phyloP scores from a whole-genome alignment of 2,113 vertebrate genomes.

The Puntigrus tetrazona region DNA sequence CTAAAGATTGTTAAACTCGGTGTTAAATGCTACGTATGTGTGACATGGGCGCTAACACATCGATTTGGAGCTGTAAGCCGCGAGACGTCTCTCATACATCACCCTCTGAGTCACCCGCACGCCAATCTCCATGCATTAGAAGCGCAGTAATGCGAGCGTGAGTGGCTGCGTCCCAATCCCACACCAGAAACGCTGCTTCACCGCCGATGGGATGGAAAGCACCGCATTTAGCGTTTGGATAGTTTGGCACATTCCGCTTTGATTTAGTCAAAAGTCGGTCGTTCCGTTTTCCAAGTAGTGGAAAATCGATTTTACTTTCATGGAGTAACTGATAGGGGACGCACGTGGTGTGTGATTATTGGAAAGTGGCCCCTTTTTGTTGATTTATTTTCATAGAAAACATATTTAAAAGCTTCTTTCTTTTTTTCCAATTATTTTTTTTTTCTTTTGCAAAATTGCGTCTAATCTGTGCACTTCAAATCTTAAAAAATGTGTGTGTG shows the following conservation, averaged over 20 bases:
- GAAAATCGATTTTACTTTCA: not conserved
- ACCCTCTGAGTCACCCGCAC: conserved; percentile 38
- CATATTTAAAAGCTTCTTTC: not conserved
- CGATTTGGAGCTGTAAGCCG: conserved; percentile 29
- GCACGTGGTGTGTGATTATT: not conserved
- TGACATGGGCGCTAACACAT: conserved; percentile 37
- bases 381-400: not conserved
- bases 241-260: not conserved
- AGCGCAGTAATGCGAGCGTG: conserved; percentile 37
- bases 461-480: no score
- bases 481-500: no score
- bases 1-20: conserved; percentile 34
- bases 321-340: not conserved
- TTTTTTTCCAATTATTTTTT: not conserved
- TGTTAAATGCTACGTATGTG: conserved; percentile 39
- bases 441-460: not conserved
- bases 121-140: conserved; percentile 47
- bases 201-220: not conserved
- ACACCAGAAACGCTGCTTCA: not conserved
- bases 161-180: conserved; percentile 2
- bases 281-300: not conserved
- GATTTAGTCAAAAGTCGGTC: not conserved
- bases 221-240: not conserved
- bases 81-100: conserved; percentile 32
- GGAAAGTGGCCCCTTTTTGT: not conserved